These are phyloP conservation scores for Gymnosoma rotundatum DNA, from an alignment of 2,888 invertebrate genomes.

Conservation along the genomic window DNA sequence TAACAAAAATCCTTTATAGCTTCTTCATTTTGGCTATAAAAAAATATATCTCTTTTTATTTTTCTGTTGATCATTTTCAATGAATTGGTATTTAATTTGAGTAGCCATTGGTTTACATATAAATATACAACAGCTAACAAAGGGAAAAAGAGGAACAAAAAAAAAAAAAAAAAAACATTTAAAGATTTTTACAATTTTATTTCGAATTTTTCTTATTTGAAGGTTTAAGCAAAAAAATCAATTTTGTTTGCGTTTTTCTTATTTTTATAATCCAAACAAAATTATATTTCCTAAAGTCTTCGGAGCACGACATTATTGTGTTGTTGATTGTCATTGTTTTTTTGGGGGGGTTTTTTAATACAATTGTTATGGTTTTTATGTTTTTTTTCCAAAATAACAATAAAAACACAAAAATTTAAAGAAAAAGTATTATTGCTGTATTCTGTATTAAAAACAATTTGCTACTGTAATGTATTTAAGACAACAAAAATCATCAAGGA, in stretches of 20 bases:
- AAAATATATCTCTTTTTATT: neutral
- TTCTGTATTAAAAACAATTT: constrained; percentile 69
- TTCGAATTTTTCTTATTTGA: constrained; percentile 15
- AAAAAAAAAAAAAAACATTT: constrained; percentile 41
- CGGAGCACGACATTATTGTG: constrained; percentile 69
- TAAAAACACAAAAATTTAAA: neutral
- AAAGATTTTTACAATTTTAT: constrained; percentile 60
- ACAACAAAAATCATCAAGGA: constrained; percentile 40
- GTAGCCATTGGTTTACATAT: constrained; percentile 70
- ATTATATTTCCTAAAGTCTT: constrained; percentile 53
- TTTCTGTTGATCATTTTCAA: constrained; percentile 74
- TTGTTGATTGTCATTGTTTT: constrained; percentile 69
- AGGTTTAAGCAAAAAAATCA: constrained; percentile 48
- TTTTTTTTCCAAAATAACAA: constrained; percentile 40
- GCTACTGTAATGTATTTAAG: constrained; percentile 70
- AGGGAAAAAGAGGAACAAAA: neutral
- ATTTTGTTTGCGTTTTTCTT: constrained; percentile 32
- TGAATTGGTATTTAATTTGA: constrained; percentile 82
- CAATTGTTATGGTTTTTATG: constrained; percentile 71
- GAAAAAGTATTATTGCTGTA: constrained; percentile 59
- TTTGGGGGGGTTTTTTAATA: constrained; percentile 54
- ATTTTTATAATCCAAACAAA: constrained; percentile 25
- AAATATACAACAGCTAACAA: neutral
- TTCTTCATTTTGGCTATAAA: constrained; percentile 42
- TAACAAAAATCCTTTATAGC: constrained; percentile 64